Percentiles rank a stretch among this genome's conserved stretches.
Evolutionary conservation across 2,888 invertebrate species (phyloP).

Genomic region (Sarcophaga subvicina): DNA sequence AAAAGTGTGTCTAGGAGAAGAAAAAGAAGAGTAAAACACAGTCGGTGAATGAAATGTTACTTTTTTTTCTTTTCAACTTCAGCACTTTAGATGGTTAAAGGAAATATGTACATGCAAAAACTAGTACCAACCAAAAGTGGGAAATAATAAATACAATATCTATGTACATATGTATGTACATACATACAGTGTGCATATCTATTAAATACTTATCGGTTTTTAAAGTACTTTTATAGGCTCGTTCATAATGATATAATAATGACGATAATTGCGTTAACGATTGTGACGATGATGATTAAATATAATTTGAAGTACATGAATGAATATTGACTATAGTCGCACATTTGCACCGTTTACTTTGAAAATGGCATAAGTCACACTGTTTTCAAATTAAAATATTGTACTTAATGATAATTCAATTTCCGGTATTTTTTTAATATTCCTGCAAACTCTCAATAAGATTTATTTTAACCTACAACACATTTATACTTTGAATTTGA

Average conservation of each 20-base stretch:
- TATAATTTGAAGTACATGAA: background rate
- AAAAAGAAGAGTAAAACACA: no score
- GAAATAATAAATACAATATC: conserved; percentile 7
- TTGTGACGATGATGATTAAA: conserved; percentile 25
- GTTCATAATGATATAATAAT: conserved; percentile 28
- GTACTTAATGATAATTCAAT: no score
- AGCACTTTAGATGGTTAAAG: conserved; percentile 13
- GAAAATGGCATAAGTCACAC: no score
- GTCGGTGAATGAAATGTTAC: no score
- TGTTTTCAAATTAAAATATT: no score
- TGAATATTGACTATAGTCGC: background rate
- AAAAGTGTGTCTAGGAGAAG: background rate
- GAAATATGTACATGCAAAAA: conserved; percentile 23
- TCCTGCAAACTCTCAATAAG: no score
- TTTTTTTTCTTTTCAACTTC: background rate
- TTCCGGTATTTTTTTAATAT: no score
- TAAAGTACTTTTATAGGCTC: conserved; percentile 24
- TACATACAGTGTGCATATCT: background rate
- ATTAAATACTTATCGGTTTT: conserved; percentile 21
- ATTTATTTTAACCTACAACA: no score
- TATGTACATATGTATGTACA: background rate
- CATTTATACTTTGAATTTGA: no score
- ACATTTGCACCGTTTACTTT: no score
- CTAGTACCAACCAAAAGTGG: background rate
- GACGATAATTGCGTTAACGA: background rate